Conservation (phyloP, 2,888 invertebrate genomes). For the Caenorhabditis sulstoni region DNA sequence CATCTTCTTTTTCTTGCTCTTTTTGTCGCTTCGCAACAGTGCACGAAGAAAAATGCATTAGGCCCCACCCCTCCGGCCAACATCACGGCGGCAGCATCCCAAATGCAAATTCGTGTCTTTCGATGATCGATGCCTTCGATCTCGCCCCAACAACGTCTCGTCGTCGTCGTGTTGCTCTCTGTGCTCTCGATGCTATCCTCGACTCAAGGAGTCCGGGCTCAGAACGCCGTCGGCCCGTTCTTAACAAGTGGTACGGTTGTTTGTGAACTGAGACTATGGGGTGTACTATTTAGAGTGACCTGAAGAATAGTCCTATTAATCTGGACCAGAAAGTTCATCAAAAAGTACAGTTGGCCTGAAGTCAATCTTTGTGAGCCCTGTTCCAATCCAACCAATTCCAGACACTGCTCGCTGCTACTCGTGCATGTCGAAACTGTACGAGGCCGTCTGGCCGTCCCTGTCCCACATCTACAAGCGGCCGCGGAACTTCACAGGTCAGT, state of each 20-base stretch:
- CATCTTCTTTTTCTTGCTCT: not conserved
- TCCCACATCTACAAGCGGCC: conserved; percentile 75
- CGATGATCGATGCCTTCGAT: conserved; percentile 58
- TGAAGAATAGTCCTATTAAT: too few species aligned
- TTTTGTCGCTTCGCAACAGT: conserved; percentile 45
- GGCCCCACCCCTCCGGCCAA: too few species aligned
- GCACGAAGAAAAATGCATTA: not conserved
- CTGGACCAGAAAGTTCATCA: too few species aligned
- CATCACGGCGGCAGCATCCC: conserved; percentile 3
- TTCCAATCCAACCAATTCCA: conserved; percentile 37
- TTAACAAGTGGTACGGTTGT: conserved; percentile 57
- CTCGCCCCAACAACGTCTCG: conserved; percentile 10
- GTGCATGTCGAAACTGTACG: conserved; percentile 80
- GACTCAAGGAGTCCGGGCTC: conserved; percentile 22
- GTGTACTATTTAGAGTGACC: too few species aligned
- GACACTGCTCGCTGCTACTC: conserved; percentile 79
- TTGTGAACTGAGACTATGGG: too few species aligned
- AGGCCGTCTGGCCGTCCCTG: conserved; percentile 75
- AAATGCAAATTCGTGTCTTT: conserved; percentile 46
- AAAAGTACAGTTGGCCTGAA: too few species aligned
- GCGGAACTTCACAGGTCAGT: conserved; percentile 78
- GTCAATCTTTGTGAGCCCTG: too few species aligned
- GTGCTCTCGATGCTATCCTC: conserved; percentile 24
- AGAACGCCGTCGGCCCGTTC: conserved; percentile 51
- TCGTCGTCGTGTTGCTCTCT: conserved; percentile 10